Evolutionary conservation across 2,888 invertebrate species (phyloP).

Genomic region (Caenorhabditis angaria): DNA sequence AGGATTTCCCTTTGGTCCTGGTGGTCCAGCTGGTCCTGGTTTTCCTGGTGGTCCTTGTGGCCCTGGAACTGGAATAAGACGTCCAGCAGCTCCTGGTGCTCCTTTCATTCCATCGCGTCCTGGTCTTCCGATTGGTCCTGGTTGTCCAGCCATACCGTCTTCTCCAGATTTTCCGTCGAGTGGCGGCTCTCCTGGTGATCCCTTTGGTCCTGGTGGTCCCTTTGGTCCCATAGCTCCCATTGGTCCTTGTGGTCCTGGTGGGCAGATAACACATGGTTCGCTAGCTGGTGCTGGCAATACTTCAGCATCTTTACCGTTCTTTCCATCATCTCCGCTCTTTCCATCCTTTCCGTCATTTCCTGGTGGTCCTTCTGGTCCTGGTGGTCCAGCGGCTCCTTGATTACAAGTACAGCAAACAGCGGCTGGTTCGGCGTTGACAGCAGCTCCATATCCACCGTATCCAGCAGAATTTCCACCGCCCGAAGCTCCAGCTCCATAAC

Average conservation of each 20-base stretch:
- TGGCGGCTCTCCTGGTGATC: constrained; percentile 64
- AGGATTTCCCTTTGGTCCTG: constrained; percentile 61
- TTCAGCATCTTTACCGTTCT: constrained; percentile 60
- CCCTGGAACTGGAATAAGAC: constrained; percentile 65
- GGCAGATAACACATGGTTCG: constrained; percentile 68
- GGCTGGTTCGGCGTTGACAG: constrained; percentile 62
- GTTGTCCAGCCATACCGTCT: constrained; percentile 63
- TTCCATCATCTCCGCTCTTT: constrained; percentile 62
- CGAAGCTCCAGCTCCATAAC: constrained; percentile 45
- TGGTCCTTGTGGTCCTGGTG: constrained; percentile 66
- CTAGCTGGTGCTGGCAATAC: constrained; percentile 57
- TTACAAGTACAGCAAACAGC: constrained; percentile 64
- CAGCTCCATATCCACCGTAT: constrained; percentile 63
- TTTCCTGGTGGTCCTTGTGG: constrained; percentile 64
- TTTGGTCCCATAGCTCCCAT: constrained; percentile 62
- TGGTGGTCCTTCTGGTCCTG: constrained; percentile 64
- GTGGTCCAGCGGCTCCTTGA: constrained; percentile 64
- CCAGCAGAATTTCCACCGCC: constrained; percentile 44
- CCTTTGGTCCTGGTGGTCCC: constrained; percentile 71
- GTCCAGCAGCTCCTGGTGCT: constrained; percentile 62
- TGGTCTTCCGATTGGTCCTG: constrained; percentile 62
- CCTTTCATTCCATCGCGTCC: constrained; percentile 65
- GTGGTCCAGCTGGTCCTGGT: constrained; percentile 60
- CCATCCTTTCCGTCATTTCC: constrained; percentile 65
- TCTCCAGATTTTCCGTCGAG: constrained; percentile 61